Base-by-base conservation (phyloP, 2,113 vertebrate species). In the Hyperoodon ampullatus region DNA sequence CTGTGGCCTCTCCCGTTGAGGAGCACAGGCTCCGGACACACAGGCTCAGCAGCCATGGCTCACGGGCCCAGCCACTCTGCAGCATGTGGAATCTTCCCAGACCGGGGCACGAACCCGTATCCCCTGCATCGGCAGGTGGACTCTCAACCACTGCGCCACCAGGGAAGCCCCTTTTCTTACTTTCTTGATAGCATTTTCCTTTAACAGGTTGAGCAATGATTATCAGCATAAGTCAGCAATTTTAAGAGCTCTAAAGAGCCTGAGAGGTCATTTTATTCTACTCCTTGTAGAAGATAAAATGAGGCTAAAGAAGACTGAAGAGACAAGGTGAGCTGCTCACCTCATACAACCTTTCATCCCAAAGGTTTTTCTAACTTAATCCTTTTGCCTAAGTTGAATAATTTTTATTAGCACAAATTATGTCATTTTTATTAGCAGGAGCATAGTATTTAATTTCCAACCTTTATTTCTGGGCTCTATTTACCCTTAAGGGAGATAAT, bases 161-260 rank as follows among this genome's bases (percentile, higher is more conserved):
- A 39, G 39, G 39, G 39, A 39, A 39, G 39, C 39, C 39, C 4
- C 39, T 39, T 39, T 39, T 95, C 91, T 96, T 35, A 66, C 16
- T n/a, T 90, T 68, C 61, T 87, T 77, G 26, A 70, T 72, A 81
- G 35, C 47, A 82, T 75, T 93, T 90, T 95, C 78, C 33, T 90
- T 74, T 87, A 93, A 90, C n/a, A 95, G 77, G 80, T 18, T 96
- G 30, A 92, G 44, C 74, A 78, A 81, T 55, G 63, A 90, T 47
- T 72, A 30, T 42, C 6, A 53, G 21, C 53, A 96, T 82, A 91
- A 94, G 66, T 86, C 77, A 92, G 83, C 42, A 68, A 71, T 89
- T 89, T 95, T 93, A 19, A 78, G 23, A 97, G 61, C 42, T 94
- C 53, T 71, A 47, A 58, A 92, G 35, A 71, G 70, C 5, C 26